Evolutionary conservation across 2,113 vertebrate genomes (phyloP).

Genomic region (Notechis scutatus): DNA sequence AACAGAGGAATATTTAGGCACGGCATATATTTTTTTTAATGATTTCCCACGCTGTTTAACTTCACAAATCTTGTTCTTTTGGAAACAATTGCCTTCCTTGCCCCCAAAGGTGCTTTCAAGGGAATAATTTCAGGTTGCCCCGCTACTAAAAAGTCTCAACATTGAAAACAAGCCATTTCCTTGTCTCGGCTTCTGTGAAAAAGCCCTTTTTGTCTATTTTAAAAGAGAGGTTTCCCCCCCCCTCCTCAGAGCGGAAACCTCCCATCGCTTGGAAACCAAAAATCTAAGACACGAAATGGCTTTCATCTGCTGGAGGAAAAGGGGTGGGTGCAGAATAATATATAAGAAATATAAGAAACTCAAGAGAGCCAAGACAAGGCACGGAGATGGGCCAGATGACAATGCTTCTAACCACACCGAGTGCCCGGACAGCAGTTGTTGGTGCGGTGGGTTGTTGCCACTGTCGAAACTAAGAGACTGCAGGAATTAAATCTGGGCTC

Average conservation of each 20-base stretch:
- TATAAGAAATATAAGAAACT: not conserved
- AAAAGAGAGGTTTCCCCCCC: not conserved
- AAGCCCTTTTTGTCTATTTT: not conserved
- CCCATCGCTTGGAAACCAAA: not conserved
- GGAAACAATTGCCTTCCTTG: not conserved
- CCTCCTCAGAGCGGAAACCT: not conserved
- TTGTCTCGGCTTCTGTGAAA: not conserved
- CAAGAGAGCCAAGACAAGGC: not conserved
- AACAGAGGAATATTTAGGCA: not conserved
- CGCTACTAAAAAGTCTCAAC: not conserved
- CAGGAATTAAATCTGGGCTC: not conserved
- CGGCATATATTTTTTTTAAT: not conserved
- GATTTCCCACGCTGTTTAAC: not conserved
- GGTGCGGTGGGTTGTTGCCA: not conserved
- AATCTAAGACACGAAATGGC: not conserved
- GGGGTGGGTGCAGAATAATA: not conserved
- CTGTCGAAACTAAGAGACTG: not conserved
- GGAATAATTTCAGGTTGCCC: not conserved
- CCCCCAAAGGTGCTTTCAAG: not conserved
- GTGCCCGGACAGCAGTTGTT: not conserved
- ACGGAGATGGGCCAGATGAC: not conserved
- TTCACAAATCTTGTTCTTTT: not conserved
- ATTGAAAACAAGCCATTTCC: not conserved
- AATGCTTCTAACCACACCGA: not conserved
- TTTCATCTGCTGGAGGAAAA: not conserved